Conservation (phyloP, 2,113 vertebrate species). For the Mugil cephalus region DNA sequence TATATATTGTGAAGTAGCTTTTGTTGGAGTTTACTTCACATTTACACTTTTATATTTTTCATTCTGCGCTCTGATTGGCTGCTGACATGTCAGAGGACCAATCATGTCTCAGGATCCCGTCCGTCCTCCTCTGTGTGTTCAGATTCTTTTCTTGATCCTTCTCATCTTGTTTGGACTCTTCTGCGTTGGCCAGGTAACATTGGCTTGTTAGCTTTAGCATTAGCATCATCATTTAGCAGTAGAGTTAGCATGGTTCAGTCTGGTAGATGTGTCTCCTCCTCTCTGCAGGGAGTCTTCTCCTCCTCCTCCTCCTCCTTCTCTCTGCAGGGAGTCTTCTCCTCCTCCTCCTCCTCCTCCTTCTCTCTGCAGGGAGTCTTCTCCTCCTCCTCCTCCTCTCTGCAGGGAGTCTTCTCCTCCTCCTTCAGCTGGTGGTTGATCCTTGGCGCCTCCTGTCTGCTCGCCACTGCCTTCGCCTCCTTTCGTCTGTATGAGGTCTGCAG, state of each 20-base stretch:
- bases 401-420: conserved; percentile 8
- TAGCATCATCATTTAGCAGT: too few relatives aligned
- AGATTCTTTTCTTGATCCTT: conserved; percentile 15
- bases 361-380: conserved; percentile 7
- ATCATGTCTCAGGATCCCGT: conserved; percentile 14
- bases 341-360: neutral
- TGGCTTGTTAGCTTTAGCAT: neutral
- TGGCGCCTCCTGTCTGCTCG: conserved; percentile 4
- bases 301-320: neutral
- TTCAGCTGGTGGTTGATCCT: conserved; percentile 29
- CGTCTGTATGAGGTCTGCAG: conserved; percentile 26
- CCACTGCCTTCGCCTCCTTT: conserved; percentile 14
- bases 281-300: conserved; percentile 11
- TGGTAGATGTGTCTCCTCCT: neutral
- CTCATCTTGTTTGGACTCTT: conserved; percentile 27
- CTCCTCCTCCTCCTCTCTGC: neutral
- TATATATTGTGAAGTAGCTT: too few relatives aligned
- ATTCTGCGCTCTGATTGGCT: conserved; percentile 7
- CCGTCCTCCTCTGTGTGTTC: conserved; percentile 2
- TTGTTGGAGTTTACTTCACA: too few relatives aligned
- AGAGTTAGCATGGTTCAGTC: too few relatives aligned
- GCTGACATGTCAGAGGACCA: neutral
- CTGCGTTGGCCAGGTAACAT: conserved; percentile 14
- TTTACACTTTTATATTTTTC: too few relatives aligned
- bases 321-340: conserved; percentile 13